Base-by-base conservation (phyloP, 1,140 invertebrate genomes). In the Drosophila tsacasi region DNA sequence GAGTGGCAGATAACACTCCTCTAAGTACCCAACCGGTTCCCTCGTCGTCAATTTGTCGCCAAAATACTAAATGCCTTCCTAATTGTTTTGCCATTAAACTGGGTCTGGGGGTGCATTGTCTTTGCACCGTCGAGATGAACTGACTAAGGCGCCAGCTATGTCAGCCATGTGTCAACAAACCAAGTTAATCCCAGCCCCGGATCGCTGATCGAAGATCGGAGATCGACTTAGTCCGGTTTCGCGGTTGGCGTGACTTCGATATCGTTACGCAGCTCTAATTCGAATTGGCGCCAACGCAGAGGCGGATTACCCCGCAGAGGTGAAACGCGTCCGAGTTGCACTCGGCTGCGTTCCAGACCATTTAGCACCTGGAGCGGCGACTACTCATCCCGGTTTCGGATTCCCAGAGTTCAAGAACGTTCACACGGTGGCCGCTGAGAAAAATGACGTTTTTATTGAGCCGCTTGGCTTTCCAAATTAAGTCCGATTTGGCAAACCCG, bases 41-140 rank as follows among this genome's bases (percentile, higher is more conserved):
- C 63, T 59, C 40, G 60, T 59, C 40, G 60, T 35, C 73, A 77
- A 75, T 75, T 81, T 78, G 67, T 81, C 79, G 79, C 73, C 79
- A 85, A 69, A 50, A 57, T 61, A 78, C 13, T 32, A 82, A 91
- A 91, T 81, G 54, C 78, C 85, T 85, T 85, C 86, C 86, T 82
- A 91, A 91, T 90, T 89, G 84, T 73, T 79, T 84, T 90, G 81
- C 74, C 81, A 90, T 89, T 84, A 89, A 84, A 64, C 66, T 76
- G 77, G 35, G 62, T 46, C 54, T 40, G 39, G 19, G 61, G 66
- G 78, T 89, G 84, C 85, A 89, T 90, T 89, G 81, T 90, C 77
- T 81, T 44, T 17, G 12, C 25, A 32, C 47, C 49, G 62, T 30
- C 30, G 49, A 9, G 35, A 32, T 72, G 25, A 61, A 73, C 81